Evolutionary conservation across 2,888 invertebrate species (phyloP).

Genomic region (Ommatoiulus sabulosus): DNA sequence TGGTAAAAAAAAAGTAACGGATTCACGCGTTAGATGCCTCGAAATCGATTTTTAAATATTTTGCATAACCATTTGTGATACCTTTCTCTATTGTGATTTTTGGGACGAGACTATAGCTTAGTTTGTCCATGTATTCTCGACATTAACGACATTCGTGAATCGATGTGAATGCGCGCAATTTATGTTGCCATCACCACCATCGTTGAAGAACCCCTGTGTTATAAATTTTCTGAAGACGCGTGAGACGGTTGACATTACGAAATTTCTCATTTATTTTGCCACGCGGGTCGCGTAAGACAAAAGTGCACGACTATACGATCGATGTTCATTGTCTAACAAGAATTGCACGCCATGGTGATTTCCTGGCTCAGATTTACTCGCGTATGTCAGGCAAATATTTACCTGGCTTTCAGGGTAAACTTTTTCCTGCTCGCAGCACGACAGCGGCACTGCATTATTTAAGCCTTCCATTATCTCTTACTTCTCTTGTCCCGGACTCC

Average conservation of each 20-base stretch:
- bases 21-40: too few species aligned
- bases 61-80: too few species aligned
- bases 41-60: too few species aligned
- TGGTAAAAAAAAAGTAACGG: too few species aligned
- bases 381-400: conserved; percentile 21
- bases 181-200: too few species aligned
- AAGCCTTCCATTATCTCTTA: conserved; percentile 4
- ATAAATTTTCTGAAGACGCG: background rate
- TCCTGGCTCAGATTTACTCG: background rate
- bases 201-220: background rate
- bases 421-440: background rate
- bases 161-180: too few species aligned
- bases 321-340: background rate
- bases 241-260: background rate
- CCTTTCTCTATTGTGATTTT: too few species aligned
- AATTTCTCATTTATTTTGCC: background rate
- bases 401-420: background rate
- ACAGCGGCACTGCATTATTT: background rate
- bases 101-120: too few species aligned
- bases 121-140: too few species aligned
- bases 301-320: background rate
- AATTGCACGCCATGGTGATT: background rate
- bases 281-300: background rate
- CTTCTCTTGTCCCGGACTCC: background rate
- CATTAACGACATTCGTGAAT: too few species aligned